Conservation (phyloP, 2,888 invertebrate species). For the Meganola albula region DNA sequence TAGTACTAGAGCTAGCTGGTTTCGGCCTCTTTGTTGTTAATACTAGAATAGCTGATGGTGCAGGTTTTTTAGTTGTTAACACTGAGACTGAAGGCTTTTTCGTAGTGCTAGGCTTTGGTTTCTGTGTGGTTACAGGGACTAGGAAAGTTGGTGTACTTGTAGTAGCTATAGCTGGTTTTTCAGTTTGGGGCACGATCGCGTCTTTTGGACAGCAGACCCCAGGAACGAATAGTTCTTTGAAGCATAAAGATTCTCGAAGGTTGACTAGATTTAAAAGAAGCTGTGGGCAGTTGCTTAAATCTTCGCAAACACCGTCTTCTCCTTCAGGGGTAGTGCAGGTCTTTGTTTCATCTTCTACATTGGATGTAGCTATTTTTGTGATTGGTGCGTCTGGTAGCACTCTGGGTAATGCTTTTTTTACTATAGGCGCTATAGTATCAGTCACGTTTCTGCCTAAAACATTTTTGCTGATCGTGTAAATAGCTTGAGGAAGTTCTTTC, state of each 20-base stretch:
- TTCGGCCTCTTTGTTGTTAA: slow-evolving; percentile 48
- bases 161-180: slow-evolving; percentile 52
- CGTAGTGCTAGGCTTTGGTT: slow-evolving; percentile 40
- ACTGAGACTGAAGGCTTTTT: too few species aligned
- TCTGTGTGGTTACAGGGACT: slow-evolving; percentile 59
- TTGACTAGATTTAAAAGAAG: slow-evolving; percentile 87
- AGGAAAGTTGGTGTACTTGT: slow-evolving; percentile 64
- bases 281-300: slow-evolving; percentile 92
- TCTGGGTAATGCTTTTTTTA: slow-evolving; percentile 62
- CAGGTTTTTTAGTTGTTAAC: too few species aligned
- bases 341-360: slow-evolving; percentile 75
- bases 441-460: slow-evolving; percentile 86
- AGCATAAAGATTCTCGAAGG: slow-evolving; percentile 91
- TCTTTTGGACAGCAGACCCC: slow-evolving; percentile 92
- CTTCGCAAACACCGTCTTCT: slow-evolving; percentile 88
- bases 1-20: slow-evolving; percentile 35
- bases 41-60: slow-evolving; percentile 48
- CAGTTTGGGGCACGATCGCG: slow-evolving; percentile 48
- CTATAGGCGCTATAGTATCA: slow-evolving; percentile 87
- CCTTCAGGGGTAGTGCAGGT: slow-evolving; percentile 90
- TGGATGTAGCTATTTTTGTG: slow-evolving; percentile 61
- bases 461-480: slow-evolving; percentile 88
- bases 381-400: slow-evolving; percentile 65
- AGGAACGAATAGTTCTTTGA: slow-evolving; percentile 93
- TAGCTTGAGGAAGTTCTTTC: slow-evolving; percentile 80